These are phyloP conservation scores for Conops quadrifasciatus DNA, from an alignment of 2,888 invertebrate species.

Conservation along the genomic window DNA sequence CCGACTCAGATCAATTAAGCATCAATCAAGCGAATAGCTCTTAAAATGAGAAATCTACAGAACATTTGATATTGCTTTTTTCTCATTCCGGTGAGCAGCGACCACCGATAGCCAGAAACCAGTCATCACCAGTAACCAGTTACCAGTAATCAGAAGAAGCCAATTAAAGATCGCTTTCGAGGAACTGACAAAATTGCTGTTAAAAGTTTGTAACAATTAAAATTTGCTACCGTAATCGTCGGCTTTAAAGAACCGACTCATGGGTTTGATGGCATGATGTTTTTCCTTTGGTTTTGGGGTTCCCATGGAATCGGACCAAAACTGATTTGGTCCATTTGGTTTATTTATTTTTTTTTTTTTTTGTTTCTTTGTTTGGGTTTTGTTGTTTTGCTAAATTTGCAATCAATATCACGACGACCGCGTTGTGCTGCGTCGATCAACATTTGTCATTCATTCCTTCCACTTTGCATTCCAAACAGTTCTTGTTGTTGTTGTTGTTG, in stretches of 20 bases:
- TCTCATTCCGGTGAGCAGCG: no score
- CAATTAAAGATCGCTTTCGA: conserved; percentile 12
- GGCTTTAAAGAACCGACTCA: conserved; percentile 24
- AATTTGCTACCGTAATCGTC: conserved; percentile 9
- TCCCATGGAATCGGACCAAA: conserved; percentile 13
- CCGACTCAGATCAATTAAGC: no score
- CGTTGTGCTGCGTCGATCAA: conserved; percentile 38
- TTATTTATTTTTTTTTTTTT: not conserved
- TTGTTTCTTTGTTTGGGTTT: not conserved
- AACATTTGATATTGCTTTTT: no score
- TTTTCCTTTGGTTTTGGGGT: not conserved
- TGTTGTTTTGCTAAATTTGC: conserved; percentile 12
- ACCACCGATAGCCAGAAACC: no score
- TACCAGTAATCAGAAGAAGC: conserved; percentile 14
- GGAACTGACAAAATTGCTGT: conserved; percentile 36
- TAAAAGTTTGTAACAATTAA: conserved; percentile 16
- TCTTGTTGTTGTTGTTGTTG: conserved; percentile 3
- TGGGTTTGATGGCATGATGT: not conserved
- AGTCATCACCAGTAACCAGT: no score
- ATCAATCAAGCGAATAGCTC: no score
- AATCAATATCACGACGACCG: conserved; percentile 12
- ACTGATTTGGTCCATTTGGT: not conserved
- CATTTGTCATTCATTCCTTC: conserved; percentile 45
- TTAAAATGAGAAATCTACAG: no score
- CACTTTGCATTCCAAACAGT: conserved; percentile 44